Evolutionary conservation across 2,888 invertebrate genomes (phyloP).

Genomic region (Cyclophora albipunctata): DNA sequence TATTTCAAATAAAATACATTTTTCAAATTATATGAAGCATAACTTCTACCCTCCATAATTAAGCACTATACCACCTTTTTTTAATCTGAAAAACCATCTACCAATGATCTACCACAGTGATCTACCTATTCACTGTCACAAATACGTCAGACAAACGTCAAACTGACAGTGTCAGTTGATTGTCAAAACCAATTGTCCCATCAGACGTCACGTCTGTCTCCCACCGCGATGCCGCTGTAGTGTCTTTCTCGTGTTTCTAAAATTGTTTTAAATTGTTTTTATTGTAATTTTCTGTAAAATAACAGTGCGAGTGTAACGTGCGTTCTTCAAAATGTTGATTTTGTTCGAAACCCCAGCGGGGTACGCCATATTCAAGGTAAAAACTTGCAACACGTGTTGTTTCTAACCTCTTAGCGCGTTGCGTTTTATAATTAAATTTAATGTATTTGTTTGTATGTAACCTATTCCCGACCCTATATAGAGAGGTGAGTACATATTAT

Average conservation of each 20-base stretch:
- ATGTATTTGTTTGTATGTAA: too few species aligned
- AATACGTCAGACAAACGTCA: background rate
- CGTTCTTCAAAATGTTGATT: constrained; percentile 82
- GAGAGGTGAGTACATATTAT: too few species aligned
- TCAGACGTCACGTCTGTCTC: background rate
- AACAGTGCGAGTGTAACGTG: constrained; percentile 16
- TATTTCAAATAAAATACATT: too few species aligned
- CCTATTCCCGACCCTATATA: too few species aligned
- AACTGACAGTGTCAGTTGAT: constrained; percentile 15
- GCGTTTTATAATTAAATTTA: background rate
- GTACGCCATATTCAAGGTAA: constrained; percentile 95
- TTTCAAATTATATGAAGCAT: too few species aligned
- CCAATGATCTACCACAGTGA: too few species aligned
- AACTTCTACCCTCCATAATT: too few species aligned
- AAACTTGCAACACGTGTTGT: constrained; percentile 50
- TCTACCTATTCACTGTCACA: too few species aligned
- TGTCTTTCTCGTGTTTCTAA: constrained; percentile 15
- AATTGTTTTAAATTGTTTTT: constrained; percentile 1
- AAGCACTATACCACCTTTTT: too few species aligned
- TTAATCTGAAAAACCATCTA: too few species aligned
- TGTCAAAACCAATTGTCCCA: too few species aligned
- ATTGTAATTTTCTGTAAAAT: constrained; percentile 4
- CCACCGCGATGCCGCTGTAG: constrained; percentile 14
- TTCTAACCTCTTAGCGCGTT: constrained; percentile 40
- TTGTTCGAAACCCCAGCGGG: constrained; percentile 95